These are phyloP conservation scores for Lepus americanus DNA, from an alignment of 2,113 vertebrate species.

Conservation along the genomic window DNA sequence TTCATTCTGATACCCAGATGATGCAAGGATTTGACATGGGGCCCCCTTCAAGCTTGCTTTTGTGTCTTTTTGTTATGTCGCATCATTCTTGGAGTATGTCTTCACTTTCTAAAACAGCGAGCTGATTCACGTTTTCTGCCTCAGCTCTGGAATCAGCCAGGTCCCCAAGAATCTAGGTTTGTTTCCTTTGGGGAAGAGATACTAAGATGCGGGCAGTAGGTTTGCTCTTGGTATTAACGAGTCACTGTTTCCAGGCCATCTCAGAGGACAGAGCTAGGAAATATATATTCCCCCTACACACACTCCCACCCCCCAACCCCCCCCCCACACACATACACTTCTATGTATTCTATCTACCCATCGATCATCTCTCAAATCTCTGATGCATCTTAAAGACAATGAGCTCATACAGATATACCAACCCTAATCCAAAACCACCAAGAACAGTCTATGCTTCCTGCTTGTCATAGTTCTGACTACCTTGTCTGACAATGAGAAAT, in stretches of 20 bases:
- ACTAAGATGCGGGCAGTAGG: neutral
- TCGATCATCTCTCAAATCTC: constrained; percentile 27
- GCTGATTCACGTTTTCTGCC: neutral
- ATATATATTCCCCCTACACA: neutral
- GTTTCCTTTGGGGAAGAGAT: constrained; percentile 20
- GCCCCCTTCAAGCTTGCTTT: neutral
- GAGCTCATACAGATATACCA: neutral
- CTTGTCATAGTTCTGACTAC: constrained; percentile 18
- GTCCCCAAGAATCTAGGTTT: constrained; percentile 37
- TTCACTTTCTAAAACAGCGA: constrained; percentile 26
- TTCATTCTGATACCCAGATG: constrained; percentile 45
- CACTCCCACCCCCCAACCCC: neutral
- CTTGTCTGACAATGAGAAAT: constrained; percentile 42
- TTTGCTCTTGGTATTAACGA: neutral
- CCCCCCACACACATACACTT: neutral
- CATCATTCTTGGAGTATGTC: constrained; percentile 4
- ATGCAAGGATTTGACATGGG: neutral
- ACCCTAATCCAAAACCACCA: neutral
- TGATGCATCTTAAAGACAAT: constrained; percentile 46
- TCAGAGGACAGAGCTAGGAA: neutral
- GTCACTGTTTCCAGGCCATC: constrained; percentile 15
- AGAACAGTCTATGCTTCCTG: neutral
- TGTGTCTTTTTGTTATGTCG: constrained; percentile 24
- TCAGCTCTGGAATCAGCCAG: neutral
- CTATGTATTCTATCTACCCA: neutral